Base-by-base conservation (phyloP, 2,797 vertebrate genomes). In the Harpagifer antarcticus region DNA sequence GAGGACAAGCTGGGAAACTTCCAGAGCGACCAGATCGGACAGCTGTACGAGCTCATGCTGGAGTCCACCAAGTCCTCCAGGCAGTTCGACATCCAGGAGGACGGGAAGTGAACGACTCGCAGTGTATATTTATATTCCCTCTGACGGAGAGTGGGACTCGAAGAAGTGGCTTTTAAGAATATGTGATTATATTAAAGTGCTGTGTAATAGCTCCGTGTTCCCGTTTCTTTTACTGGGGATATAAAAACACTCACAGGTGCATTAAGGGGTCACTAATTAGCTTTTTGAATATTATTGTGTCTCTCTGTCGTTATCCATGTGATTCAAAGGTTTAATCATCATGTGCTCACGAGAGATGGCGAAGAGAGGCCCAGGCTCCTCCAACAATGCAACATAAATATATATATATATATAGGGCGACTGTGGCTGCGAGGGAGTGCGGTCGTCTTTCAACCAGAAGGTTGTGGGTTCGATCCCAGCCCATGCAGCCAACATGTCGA, bases 21-120 rank as follows among this genome's bases (percentile, higher is more conserved):
- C 76, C 95, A 95, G 69, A 93, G 95, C 0, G 96, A 98, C 15
- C 98, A 99, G 78, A 94, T 99, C 1, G 95, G 96, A 57, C 97
- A 99, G 76, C 93, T 99, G 78, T 96, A 97, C 27, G 95, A 98
- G 83, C 95, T 99, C 68, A 97, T 99, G 98, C 92, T 95, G 0
- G 97, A 98, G 68, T 89, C 97, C 74, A 97, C 95, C 70, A 98
- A 97, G 90, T 93, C 96, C 77, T 96, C 84, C 76, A 87, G 81
- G 66, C 96, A 97, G 85, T 95, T 95, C 79, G 70, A 94, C 49
- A 77, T 96, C 88, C 93, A 93, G 59, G 95, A 96, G 49, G 93
- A 94, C 15, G 19, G 44, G 33, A 92, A 93, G 58, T 94, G 83
- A 92, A 44, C 4, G 5, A 7, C 17, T 3, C 44, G 3, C 17